Conservation (phyloP, 2,113 vertebrate species). For the Indicator maculatus region DNA sequence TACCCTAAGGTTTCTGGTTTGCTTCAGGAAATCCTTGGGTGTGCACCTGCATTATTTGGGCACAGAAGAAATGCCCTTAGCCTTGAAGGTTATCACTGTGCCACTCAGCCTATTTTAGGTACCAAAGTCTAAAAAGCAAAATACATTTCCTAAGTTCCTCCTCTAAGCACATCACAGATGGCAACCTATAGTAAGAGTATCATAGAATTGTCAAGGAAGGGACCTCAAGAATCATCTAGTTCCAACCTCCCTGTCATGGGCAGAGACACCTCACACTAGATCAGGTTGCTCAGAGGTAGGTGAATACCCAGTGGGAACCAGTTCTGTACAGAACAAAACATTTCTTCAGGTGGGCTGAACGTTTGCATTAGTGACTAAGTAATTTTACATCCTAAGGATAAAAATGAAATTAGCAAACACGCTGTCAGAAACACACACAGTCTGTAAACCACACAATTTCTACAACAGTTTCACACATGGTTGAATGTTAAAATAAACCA, state of each 20-base stretch:
- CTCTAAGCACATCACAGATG: background rate
- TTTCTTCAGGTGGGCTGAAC: constrained; percentile 1
- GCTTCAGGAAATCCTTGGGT: background rate
- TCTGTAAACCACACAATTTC: background rate
- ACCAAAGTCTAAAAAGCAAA: background rate
- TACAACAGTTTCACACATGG: background rate
- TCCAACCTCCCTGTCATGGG: too few relatives aligned
- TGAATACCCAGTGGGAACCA: background rate
- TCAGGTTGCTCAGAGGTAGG: background rate
- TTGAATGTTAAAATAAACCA: background rate
- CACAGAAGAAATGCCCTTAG: background rate
- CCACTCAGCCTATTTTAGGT: background rate
- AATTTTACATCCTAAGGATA: constrained; percentile 5
- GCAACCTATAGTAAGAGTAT: background rate
- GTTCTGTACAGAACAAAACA: background rate
- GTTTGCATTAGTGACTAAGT: constrained; percentile 13
- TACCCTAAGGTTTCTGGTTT: background rate
- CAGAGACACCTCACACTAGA: too few relatives aligned
- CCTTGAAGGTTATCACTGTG: background rate
- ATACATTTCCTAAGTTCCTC: background rate
- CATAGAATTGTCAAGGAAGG: too few relatives aligned
- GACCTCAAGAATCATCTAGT: too few relatives aligned
- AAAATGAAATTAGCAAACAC: background rate
- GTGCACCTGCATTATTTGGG: background rate
- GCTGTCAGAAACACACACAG: background rate